phyloP scores from a whole-genome alignment of 2,888 invertebrate species.

The Noctua fimbriata region DNA sequence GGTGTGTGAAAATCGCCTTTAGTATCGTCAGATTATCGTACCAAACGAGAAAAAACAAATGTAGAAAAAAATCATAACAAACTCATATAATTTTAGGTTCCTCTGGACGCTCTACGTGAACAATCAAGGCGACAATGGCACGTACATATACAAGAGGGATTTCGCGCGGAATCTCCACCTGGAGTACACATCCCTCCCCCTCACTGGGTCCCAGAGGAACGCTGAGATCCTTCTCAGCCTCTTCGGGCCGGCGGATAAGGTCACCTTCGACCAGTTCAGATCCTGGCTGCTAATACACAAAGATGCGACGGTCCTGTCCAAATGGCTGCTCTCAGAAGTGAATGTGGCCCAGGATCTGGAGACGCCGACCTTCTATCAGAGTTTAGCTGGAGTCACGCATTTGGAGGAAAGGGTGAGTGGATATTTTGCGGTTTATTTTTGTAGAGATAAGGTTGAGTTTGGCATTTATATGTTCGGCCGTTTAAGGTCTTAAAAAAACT shows the following conservation, averaged over 20 bases:
- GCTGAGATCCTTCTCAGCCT: conserved; percentile 83
- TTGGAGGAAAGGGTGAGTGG: conserved; percentile 93
- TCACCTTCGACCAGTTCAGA: conserved; percentile 93
- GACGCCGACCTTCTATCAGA: conserved; percentile 98
- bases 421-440: background rate
- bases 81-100: conserved; percentile 89
- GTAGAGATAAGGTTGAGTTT: background rate
- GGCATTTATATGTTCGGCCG: background rate
- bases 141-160: conserved; percentile 93
- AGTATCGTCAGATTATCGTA: background rate
- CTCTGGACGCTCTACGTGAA: conserved; percentile 96
- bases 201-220: conserved; percentile 77
- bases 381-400: conserved; percentile 98
- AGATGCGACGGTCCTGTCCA: conserved; percentile 94
- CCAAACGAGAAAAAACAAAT: background rate
- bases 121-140: conserved; percentile 92
- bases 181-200: conserved; percentile 87
- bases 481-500: background rate
- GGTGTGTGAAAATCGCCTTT: background rate
- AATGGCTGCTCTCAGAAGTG: conserved; percentile 95
- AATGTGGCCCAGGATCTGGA: conserved; percentile 95
- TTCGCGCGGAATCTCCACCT: conserved; percentile 92
- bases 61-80: background rate
- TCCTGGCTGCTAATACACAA: conserved; percentile 94
- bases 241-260: conserved; percentile 87